A percentile compares a stretch with the other conserved stretches of the same genome.
Conservation (phyloP, 1,140 invertebrate species). For the Drosophila santomea region DNA sequence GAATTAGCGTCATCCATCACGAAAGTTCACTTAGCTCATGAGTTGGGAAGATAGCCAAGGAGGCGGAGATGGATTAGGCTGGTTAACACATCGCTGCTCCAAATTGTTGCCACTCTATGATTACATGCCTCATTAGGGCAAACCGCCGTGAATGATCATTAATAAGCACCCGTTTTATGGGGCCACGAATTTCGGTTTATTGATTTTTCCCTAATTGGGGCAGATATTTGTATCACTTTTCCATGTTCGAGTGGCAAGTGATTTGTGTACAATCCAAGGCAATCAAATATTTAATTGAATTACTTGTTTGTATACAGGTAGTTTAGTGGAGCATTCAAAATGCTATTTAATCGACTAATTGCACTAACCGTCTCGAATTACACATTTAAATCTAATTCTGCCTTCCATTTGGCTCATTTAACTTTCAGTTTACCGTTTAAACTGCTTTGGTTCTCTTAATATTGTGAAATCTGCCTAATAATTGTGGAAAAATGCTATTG, state of each 20-base stretch:
- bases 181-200: conserved; percentile 36
- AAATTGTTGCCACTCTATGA: conserved; percentile 44
- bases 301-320: conserved; percentile 1
- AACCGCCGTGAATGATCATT: conserved; percentile 20
- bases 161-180: conserved; percentile 21
- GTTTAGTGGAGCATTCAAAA: background rate
- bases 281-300: conserved; percentile 25
- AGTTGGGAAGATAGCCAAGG: conserved; percentile 21
- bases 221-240: conserved; percentile 12
- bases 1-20: conserved; percentile 70
- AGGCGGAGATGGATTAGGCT: conserved; percentile 24
- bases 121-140: conserved; percentile 56
- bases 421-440: background rate
- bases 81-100: conserved; percentile 65
- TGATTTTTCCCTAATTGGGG: conserved; percentile 29
- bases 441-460: background rate
- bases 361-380: background rate
- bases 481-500: background rate
- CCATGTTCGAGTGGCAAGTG: background rate
- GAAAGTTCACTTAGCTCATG: conserved; percentile 43
- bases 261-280: conserved; percentile 12
- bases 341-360: conserved; percentile 17
- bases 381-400: conserved; percentile 3
- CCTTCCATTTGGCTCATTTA: conserved; percentile 5
- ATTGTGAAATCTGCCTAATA: background rate